Evolutionary conservation across 2,888 invertebrate genomes (phyloP).

Genomic region (Linyphia triangularis): DNA sequence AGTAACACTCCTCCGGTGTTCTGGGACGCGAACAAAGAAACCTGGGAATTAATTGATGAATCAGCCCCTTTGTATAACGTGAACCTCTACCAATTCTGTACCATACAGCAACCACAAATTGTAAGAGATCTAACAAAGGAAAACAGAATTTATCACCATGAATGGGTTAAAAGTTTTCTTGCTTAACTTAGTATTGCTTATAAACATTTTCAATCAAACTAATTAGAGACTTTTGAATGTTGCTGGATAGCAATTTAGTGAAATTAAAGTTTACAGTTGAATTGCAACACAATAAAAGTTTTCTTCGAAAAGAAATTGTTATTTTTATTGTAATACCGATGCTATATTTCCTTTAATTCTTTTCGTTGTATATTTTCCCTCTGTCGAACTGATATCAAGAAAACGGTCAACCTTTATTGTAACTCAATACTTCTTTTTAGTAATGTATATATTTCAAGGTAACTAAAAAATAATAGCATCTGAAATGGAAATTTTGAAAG

Average conservation of each 20-base stretch:
- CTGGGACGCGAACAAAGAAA: neutral
- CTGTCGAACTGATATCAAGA: too few relatives aligned
- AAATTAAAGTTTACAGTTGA: neutral
- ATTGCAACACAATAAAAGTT: neutral
- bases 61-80: neutral
- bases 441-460: too few relatives aligned
- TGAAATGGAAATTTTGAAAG: too few relatives aligned
- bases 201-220: neutral
- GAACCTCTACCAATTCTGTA: neutral
- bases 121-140: neutral
- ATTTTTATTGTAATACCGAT: neutral
- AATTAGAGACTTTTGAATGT: neutral
- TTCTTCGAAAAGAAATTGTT: neutral
- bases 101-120: neutral
- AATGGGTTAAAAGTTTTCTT: slow-evolving; percentile 10
- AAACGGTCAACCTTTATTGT: too few relatives aligned
- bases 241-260: neutral
- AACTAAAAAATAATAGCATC: too few relatives aligned
- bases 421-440: too few relatives aligned
- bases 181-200: neutral
- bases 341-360: too few relatives aligned
- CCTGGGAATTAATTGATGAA: slow-evolving; percentile 12
- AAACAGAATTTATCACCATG: neutral
- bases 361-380: too few relatives aligned
- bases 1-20: neutral